Evolutionary conservation across 1,140 invertebrate genomes (phyloP).

Genomic region (Pinna nobilis): DNA sequence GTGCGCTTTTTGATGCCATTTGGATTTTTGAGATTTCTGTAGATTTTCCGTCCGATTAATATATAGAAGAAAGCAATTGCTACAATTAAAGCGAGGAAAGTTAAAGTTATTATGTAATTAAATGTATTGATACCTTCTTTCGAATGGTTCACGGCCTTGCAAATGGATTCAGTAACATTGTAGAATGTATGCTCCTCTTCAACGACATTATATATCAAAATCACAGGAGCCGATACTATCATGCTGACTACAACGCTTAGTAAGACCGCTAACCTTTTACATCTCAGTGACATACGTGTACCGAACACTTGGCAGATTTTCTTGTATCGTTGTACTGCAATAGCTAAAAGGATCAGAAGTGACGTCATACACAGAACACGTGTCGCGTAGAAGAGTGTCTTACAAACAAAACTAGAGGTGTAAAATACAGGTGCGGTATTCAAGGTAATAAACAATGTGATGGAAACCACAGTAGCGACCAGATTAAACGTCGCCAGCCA

Average conservation of each 20-base stretch:
- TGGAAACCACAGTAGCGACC: constrained; percentile 17
- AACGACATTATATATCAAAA: no score
- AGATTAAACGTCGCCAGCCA: constrained; percentile 28
- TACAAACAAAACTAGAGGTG: constrained; percentile 7
- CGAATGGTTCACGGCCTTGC: no score
- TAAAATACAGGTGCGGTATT: background rate
- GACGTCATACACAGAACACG: background rate
- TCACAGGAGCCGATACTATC: background rate
- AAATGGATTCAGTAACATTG: no score
- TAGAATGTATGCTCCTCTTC: no score
- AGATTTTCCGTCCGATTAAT: no score
- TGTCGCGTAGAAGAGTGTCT: constrained; percentile 3
- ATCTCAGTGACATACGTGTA: background rate
- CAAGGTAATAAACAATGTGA: background rate
- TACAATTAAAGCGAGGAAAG: no score
- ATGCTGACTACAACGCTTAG: background rate
- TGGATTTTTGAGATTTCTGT: no score
- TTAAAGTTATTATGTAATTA: no score
- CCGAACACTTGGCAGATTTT: constrained; percentile 9
- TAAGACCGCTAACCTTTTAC: constrained; percentile 1
- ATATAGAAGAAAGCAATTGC: no score
- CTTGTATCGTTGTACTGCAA: constrained; percentile 2
- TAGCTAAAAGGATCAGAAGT: background rate
- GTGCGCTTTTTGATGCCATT: no score
- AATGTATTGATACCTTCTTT: no score